These are phyloP conservation scores for Nephotettix cincticeps DNA, from an alignment of 1,140 invertebrate species.

Conservation along the genomic window DNA sequence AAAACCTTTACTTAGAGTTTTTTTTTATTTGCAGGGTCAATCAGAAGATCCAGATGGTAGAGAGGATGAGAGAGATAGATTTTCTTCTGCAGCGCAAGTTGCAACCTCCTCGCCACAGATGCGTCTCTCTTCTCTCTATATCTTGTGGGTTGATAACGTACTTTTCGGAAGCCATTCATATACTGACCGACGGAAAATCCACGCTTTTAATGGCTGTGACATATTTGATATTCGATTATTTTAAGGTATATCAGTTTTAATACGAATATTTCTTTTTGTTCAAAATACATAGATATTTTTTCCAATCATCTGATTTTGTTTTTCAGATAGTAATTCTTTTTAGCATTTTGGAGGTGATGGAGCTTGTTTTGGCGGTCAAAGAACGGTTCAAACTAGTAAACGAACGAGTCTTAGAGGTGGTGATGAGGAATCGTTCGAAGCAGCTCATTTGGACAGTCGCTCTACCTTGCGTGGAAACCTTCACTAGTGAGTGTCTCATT, in stretches of 20 bases:
- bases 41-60: background rate
- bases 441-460: background rate
- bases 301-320: background rate
- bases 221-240: no score
- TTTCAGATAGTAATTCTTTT: background rate
- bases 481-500: background rate
- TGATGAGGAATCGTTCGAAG: background rate
- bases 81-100: background rate
- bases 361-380: background rate
- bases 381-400: background rate
- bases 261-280: no score
- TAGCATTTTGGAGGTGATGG: background rate
- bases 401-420: background rate
- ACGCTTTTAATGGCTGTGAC: no score
- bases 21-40: no score
- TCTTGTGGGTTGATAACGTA: no score
- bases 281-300: no score
- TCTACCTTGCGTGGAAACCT: background rate
- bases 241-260: no score
- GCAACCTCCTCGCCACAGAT: background rate
- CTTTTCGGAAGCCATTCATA: no score
- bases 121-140: no score
- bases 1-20: no score
- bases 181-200: no score
- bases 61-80: background rate